Evolutionary conservation across 2,113 vertebrate species (phyloP).

Genomic region (Muntiacus reevesi): DNA sequence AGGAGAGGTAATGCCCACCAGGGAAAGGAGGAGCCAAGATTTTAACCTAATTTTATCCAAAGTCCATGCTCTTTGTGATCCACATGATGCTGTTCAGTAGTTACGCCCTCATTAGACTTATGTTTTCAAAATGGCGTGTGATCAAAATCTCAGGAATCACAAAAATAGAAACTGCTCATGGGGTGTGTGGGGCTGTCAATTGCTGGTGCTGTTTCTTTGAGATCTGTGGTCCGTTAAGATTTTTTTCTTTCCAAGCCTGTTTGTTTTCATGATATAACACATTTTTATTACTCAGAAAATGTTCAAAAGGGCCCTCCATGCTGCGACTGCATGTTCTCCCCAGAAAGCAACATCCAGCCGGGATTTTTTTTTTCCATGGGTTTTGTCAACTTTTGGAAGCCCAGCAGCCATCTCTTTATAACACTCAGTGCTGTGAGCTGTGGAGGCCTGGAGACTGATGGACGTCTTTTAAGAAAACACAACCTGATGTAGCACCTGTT

Average conservation of each 20-base stretch:
- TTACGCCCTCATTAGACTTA: neutral
- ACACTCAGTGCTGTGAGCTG: neutral
- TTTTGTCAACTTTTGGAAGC: constrained; percentile 3
- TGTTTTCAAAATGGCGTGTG: neutral
- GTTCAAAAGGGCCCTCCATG: neutral
- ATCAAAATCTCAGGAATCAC: neutral
- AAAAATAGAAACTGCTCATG: neutral
- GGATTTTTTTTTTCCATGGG: neutral
- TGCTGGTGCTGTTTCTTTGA: neutral
- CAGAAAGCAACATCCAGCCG: neutral
- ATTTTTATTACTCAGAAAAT: constrained; percentile 15
- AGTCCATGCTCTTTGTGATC: neutral
- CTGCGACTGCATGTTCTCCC: neutral
- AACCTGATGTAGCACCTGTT: neutral
- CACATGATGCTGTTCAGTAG: neutral
- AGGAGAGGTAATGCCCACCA: neutral
- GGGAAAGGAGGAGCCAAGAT: neutral
- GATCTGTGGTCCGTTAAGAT: neutral
- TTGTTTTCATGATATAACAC: neutral
- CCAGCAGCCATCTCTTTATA: neutral
- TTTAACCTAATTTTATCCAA: neutral
- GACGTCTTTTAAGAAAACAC: constrained; percentile 19
- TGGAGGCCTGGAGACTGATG: neutral
- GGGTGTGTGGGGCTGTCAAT: neutral
- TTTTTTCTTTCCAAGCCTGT: neutral